Conservation (phyloP, 2,888 invertebrate species). For the Neria commutata region DNA sequence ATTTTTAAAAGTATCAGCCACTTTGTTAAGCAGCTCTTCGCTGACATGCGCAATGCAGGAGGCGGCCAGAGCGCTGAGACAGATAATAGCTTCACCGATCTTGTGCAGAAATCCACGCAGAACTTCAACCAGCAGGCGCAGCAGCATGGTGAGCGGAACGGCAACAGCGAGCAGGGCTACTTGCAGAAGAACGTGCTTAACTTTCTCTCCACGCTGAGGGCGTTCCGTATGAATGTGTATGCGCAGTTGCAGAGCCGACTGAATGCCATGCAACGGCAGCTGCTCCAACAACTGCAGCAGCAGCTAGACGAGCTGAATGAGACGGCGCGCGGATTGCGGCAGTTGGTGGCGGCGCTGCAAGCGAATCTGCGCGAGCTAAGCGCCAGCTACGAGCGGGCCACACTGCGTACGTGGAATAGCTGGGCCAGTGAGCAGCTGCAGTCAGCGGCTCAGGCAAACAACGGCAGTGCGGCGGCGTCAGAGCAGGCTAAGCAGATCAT, state of each 20-base stretch:
- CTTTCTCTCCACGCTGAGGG: not conserved
- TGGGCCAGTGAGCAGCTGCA: not conserved
- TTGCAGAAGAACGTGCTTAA: not conserved
- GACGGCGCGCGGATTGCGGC: not conserved
- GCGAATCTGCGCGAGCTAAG: not conserved
- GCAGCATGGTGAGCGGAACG: not conserved
- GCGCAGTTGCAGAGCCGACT: not conserved
- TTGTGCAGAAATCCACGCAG: not conserved
- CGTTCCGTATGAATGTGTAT: slow-evolving; percentile 2
- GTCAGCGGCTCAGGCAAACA: not conserved
- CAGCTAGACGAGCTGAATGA: not conserved
- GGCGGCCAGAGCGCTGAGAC: not conserved
- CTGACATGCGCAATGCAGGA: not conserved
- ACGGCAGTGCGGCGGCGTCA: not conserved
- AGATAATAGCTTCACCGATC: not conserved
- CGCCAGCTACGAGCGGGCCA: not conserved
- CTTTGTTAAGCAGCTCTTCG: not conserved
- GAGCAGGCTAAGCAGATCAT: not conserved
- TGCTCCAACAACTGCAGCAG: not conserved
- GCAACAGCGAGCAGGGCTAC: not conserved
- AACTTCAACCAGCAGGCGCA: not conserved
- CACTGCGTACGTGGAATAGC: not conserved
- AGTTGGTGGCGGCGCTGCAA: not conserved
- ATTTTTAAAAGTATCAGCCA: not conserved
- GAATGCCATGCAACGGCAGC: slow-evolving; percentile 9